Base-by-base conservation (phyloP, 1,140 invertebrate species). In the Cardiocondyla obscurior region DNA sequence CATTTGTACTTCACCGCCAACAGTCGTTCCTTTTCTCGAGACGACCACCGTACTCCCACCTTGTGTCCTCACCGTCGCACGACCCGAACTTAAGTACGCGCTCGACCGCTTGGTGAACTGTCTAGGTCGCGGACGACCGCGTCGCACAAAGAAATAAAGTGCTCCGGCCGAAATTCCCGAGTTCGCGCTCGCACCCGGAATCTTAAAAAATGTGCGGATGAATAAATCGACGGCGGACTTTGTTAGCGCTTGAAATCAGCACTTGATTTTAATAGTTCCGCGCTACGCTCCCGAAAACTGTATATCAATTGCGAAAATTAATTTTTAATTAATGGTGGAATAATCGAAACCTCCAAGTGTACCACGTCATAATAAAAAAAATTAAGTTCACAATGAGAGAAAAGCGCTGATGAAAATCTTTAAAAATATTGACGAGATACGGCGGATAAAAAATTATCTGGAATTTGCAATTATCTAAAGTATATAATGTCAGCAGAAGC, bases 1-100 rank as follows among this genome's bases (percentile, higher is more conserved):
- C 64, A 69, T 74, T 60, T 67, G 60, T 58, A 51, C 69, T 25
- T 60, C 53, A 19, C 16, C 46, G 6, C 69, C 57, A 84, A 64
- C 62, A 33, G 44, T 85, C 46, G 85, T 72, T 79, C 69, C 74
- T 79, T 79, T 79, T 62, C 44, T 16, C 42, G 70, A 25, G 22
- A 7, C 74, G 70, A 82, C 28, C 39, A 42, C 57, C 19, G 42
- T 53, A 19, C 36, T 67, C 44, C 74, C 62, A 39, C 62, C 62
- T 79, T 69, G 51, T 79, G 51, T 79, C 46, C 46, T 55, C 28
- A 36, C 12, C 67, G 39, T 51, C 76, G 51, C 28, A 64, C 28
- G 36, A 73, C 25, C 5, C 19, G 36, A 39, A 30, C 49, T 49
- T 30, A 67, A 79, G 46, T 69, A 55, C 74, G 46, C 33, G 33